Percentiles rank a stretch among this genome's conserved stretches.
Evolutionary conservation across 2,113 vertebrate genomes (phyloP).

Genomic region (Coturnix japonica): DNA sequence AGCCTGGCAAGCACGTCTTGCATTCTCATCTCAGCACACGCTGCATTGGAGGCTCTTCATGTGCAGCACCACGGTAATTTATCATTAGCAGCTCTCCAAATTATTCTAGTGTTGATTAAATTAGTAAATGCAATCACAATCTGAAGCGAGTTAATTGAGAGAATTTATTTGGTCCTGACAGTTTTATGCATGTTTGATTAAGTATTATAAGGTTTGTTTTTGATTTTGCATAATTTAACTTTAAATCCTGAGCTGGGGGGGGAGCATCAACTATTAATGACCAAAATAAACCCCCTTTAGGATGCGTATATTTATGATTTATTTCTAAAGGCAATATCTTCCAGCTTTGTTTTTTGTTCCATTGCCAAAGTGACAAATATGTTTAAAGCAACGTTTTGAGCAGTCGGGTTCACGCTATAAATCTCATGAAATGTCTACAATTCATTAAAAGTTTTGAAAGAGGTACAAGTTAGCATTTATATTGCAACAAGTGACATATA

Average conservation of each 20-base stretch:
- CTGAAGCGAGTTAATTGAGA: conserved; percentile 86
- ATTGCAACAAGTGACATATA: conserved; percentile 74
- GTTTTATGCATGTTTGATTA: conserved; percentile 94
- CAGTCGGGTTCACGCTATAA: conserved; percentile 63
- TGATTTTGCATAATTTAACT: conserved; percentile 94
- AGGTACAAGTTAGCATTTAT: conserved; percentile 78
- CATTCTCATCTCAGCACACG: not conserved
- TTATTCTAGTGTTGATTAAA: conserved; percentile 87
- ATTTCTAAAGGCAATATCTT: conserved; percentile 69
- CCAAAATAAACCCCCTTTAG: conserved; percentile 85
- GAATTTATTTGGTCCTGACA: conserved; percentile 89
- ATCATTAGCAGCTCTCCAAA: conserved; percentile 75
- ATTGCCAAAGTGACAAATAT: conserved; percentile 84
- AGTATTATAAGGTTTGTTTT: conserved; percentile 93
- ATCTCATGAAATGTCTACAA: conserved; percentile 79
- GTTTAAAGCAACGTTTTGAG: conserved; percentile 79
- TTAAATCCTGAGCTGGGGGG: conserved; percentile 83
- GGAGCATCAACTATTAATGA: conserved; percentile 81
- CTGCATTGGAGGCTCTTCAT: not conserved
- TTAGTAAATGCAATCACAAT: conserved; percentile 90
- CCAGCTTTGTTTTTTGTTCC: conserved; percentile 70
- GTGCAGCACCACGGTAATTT: conserved; percentile 30
- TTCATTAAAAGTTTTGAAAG: conserved; percentile 83
- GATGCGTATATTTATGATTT: conserved; percentile 82
- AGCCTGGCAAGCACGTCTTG: not conserved